Evolutionary conservation across 2,797 vertebrate genomes (phyloP), one percentile per base, ranked within the genome.

Genomic region (Brachyrhaphis roseni): DNA sequence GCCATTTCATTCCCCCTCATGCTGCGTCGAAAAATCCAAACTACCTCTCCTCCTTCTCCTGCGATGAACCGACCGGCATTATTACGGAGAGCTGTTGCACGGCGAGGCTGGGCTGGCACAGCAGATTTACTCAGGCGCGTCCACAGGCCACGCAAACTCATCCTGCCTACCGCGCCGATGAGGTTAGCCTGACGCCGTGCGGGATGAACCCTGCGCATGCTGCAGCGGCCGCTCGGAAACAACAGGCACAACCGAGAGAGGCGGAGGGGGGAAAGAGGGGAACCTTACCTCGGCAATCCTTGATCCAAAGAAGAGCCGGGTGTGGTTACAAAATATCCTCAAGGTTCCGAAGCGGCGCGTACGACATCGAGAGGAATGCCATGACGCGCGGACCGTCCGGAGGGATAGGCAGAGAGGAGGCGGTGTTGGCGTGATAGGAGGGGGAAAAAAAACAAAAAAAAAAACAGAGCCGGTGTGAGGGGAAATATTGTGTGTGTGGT

Each of bases 221-320:
- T 76, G 83, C 80, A 55, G 46, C 59, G 1, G 3, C 55, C 26
- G 7, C 59, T 53, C 34, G 18, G 31, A 10, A 18, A 76, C 18
- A 66, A 76, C 18, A 57, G 28, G 78, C 36, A 81, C 72, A 84
- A 82, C 39, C 41, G 31, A 36, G 34, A 45, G 26, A 80, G 36
- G 36, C 47, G 62, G 73, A 18, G 18, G 45, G 66, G 13, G 13
- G 13, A 18, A 49, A 51, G 20, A 23, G 18, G 49, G 18, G 76
- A 72, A 64, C 71, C 90, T 94, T 93, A 95, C 95, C 95, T 94
- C 90, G 82, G 88, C 84, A 79, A 76, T 82, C 82, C 87, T 87
- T 79, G 91, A 92, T 93, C 91, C 89, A 73, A 75, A 81, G 90
- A 87, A 82, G 87, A 89, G 92, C 94, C 94, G 95, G 95, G 95